phyloP scores from a whole-genome alignment of 1,140 invertebrate genomes.

The Drosophila navojoa region DNA sequence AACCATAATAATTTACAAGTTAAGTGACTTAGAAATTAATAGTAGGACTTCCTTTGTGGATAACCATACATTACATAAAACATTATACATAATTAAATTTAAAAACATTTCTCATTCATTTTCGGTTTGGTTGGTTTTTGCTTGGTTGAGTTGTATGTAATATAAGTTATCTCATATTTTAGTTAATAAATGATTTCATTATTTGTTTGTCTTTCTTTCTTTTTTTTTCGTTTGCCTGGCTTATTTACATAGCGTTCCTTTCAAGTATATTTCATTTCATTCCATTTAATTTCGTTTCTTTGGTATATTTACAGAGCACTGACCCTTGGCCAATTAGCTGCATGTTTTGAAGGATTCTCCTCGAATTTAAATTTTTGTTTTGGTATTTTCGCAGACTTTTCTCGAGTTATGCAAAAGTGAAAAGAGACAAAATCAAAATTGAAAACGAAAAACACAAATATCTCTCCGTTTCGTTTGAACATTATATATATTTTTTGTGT shows the following conservation, averaged over 20 bases:
- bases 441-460: constrained; percentile 29
- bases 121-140: constrained; percentile 6
- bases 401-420: constrained; percentile 42
- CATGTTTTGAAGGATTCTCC: constrained; percentile 37
- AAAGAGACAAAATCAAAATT: constrained; percentile 40
- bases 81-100: constrained; percentile 76
- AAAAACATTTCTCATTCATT: constrained; percentile 59
- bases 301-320: constrained; percentile 69
- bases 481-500: constrained; percentile 10
- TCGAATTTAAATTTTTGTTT: constrained; percentile 13
- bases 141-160: constrained; percentile 16
- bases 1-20: constrained; percentile 82
- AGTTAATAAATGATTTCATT: constrained; percentile 35
- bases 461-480: constrained; percentile 19
- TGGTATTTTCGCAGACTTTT: constrained; percentile 55
- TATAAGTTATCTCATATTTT: constrained; percentile 13
- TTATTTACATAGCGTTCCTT: constrained; percentile 71
- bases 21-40: constrained; percentile 82
- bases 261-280: constrained; percentile 40
- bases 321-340: constrained; percentile 52
- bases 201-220: constrained; percentile 5
- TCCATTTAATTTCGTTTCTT: constrained; percentile 16
- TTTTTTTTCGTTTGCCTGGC: constrained; percentile 28
- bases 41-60: constrained; percentile 72
- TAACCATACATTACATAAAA: constrained; percentile 78